Evolutionary conservation across 2,888 invertebrate genomes (phyloP).

Genomic region (Brachycybe producta): DNA sequence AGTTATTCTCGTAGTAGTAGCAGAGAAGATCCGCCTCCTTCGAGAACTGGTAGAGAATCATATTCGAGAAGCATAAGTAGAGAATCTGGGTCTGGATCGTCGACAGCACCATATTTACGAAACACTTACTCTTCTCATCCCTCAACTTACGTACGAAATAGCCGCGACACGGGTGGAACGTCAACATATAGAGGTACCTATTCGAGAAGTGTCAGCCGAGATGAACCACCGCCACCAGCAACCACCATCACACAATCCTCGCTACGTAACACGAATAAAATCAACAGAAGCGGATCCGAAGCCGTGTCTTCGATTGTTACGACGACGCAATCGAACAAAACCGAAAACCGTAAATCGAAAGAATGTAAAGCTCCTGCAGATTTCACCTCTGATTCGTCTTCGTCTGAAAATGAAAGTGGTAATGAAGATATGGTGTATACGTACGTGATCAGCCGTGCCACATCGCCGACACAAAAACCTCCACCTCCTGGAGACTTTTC

Average conservation of each 20-base stretch:
- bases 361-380: slow-evolving; percentile 15
- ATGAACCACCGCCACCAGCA: neutral
- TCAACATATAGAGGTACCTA: neutral
- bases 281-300: neutral
- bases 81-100: neutral
- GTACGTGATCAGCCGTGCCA: slow-evolving; percentile 5
- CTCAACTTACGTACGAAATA: neutral
- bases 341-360: slow-evolving; percentile 10
- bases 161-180: neutral
- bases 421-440: slow-evolving; percentile 1
- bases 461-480: slow-evolving; percentile 11
- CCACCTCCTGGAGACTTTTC: neutral
- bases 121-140: neutral
- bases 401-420: slow-evolving; percentile 6
- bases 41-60: neutral
- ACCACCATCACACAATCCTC: too few relatives aligned
- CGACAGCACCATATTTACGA: neutral
- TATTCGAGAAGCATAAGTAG: neutral
- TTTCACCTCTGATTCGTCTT: slow-evolving; percentile 12
- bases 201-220: slow-evolving; percentile 16
- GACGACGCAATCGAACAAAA: neutral
- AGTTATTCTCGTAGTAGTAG: too few relatives aligned
- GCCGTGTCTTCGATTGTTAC: neutral
- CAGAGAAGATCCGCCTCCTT: too few relatives aligned
- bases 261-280: neutral